Percentiles rank a stretch among this genome's conserved stretches.
Conservation (phyloP, 35 echinoderm and acorn worm genomes). For the Patiria miniata region DNA sequence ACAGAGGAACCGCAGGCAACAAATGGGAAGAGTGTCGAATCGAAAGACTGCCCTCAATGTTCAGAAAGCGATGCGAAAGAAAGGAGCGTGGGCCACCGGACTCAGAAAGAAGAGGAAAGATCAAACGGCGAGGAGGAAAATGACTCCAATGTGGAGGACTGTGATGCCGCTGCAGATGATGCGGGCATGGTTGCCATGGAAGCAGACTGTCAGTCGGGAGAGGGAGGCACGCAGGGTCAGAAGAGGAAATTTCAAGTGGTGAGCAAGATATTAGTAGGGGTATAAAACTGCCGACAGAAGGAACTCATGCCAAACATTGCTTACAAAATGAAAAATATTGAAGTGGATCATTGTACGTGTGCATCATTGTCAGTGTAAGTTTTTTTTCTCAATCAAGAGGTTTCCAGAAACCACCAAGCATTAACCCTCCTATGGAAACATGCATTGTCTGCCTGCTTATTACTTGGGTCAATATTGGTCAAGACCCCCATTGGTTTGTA, state of each 20-base stretch:
- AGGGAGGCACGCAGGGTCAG: neutral
- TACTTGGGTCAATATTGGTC: no score
- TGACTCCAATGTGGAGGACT: neutral
- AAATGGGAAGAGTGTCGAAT: neutral
- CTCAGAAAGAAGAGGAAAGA: neutral
- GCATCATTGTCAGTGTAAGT: neutral
- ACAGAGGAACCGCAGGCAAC: neutral
- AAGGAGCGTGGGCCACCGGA: neutral
- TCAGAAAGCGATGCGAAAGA: neutral
- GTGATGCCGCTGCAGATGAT: neutral
- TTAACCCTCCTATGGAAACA: no score
- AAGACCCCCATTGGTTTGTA: no score
- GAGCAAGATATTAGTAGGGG: neutral
- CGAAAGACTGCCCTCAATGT: neutral
- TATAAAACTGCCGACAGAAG: neutral
- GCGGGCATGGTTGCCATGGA: neutral
- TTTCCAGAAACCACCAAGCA: no score
- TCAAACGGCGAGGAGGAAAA: neutral
- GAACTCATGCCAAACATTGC: neutral
- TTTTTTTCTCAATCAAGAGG: no score
- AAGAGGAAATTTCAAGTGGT: conserved; percentile 18
- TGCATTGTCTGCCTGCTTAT: no score
- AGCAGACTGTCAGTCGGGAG: neutral
- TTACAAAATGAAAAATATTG: neutral
- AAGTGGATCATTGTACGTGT: neutral